These are phyloP conservation scores for Orthonychiurus folsomi DNA, from an alignment of 2,888 invertebrate genomes.

Conservation along the genomic window DNA sequence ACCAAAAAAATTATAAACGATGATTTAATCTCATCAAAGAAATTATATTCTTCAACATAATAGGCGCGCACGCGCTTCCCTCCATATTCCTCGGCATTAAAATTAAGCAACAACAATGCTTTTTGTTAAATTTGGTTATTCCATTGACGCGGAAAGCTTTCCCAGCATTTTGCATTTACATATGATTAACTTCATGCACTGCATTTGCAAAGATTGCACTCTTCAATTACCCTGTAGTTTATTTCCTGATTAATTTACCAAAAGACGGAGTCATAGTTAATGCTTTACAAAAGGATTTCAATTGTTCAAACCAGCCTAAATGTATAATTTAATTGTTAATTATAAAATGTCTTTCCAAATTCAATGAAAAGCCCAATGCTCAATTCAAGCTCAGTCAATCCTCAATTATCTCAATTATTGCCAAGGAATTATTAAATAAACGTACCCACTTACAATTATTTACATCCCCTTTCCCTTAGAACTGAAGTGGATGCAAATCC, in stretches of 20 bases:
- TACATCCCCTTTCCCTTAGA: too few relatives aligned
- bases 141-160: not conserved
- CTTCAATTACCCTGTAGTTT: not conserved
- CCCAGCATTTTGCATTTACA: too few relatives aligned
- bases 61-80: too few relatives aligned
- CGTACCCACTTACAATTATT: too few relatives aligned
- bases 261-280: not conserved
- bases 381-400: not conserved
- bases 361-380: not conserved
- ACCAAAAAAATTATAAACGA: not conserved
- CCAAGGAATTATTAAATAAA: too few relatives aligned
- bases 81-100: too few relatives aligned
- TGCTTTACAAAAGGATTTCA: not conserved
- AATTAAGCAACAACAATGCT: not conserved
- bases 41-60: too few relatives aligned
- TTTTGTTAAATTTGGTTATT: not conserved
- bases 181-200: not conserved
- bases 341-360: not conserved
- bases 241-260: not conserved
- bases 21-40: not conserved
- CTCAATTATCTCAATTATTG: too few relatives aligned
- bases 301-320: not conserved
- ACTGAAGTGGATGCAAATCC: too few relatives aligned
- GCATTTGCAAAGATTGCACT: too few relatives aligned
- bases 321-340: not conserved